These are phyloP conservation scores for Luperina nickerlii DNA, from an alignment of 2,888 invertebrate species.

Conservation along the genomic window DNA sequence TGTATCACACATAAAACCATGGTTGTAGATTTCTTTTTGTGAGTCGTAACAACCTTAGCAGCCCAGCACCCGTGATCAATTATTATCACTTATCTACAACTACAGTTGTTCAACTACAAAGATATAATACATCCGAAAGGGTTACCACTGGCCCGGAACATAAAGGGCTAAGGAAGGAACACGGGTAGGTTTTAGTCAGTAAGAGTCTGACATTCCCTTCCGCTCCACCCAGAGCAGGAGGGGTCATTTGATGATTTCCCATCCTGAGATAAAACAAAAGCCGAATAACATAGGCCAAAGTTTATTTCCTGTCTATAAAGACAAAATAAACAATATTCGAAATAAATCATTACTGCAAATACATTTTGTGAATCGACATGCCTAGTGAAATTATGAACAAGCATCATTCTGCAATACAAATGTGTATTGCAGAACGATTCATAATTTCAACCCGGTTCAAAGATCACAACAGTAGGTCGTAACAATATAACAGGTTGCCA, in stretches of 20 bases:
- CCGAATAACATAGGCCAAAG: background rate
- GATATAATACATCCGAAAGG: too few relatives aligned
- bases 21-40: background rate
- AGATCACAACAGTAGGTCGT: conserved; percentile 53
- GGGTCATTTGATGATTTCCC: too few relatives aligned
- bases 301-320: background rate
- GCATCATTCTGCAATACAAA: conserved; percentile 24
- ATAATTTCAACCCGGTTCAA: conserved; percentile 40
- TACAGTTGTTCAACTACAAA: too few relatives aligned
- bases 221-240: too few relatives aligned
- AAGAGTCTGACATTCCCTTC: too few relatives aligned
- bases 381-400: conserved; percentile 34
- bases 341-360: background rate
- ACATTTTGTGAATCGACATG: conserved; percentile 4
- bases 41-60: background rate
- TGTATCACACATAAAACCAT: background rate
- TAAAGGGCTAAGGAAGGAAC: too few relatives aligned
- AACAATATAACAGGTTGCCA: conserved; percentile 51
- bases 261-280: too few relatives aligned
- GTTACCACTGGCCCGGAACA: too few relatives aligned
- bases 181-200: too few relatives aligned
- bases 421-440: too few relatives aligned
- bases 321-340: background rate
- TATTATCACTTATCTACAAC: background rate
- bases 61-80: background rate